Percentiles rank a stretch among this genome's conserved stretches.
These are phyloP conservation scores for Psittacara wagleri DNA, from an alignment of 2,113 vertebrate genomes.

Conservation along the genomic window DNA sequence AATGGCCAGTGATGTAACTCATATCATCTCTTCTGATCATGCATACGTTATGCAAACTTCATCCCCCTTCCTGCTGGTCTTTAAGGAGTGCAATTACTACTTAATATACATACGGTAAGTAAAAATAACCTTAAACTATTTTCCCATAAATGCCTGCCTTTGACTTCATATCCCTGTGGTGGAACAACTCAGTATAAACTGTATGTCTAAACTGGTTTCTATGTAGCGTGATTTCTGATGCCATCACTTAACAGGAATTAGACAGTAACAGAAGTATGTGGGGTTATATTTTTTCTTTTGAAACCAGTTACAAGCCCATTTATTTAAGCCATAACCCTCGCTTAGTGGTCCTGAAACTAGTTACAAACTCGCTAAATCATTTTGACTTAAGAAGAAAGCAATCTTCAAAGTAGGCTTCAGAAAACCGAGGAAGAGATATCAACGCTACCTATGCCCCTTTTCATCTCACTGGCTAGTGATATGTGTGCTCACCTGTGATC, in stretches of 20 bases:
- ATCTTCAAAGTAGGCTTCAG: background rate
- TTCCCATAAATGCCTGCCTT: background rate
- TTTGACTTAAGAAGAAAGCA: background rate
- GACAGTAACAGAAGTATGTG: background rate
- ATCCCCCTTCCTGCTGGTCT: background rate
- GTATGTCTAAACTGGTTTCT: background rate
- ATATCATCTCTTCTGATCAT: background rate
- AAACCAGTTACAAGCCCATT: background rate
- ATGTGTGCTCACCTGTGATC: accelerated
- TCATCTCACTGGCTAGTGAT: background rate
- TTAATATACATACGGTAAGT: background rate
- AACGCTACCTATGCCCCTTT: background rate
- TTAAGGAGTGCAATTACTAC: background rate
- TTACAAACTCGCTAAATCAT: background rate
- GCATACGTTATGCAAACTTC: background rate
- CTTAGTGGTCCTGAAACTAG: background rate
- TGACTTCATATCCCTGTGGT: background rate
- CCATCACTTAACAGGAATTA: background rate
- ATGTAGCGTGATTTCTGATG: background rate
- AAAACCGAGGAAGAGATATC: background rate
- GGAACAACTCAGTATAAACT: background rate
- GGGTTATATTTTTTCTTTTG: background rate
- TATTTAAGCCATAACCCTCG: background rate
- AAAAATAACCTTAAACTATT: background rate
- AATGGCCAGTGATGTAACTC: background rate